Evolutionary conservation across 2,113 vertebrate species (phyloP).

Genomic region (Laticauda laticaudata): DNA sequence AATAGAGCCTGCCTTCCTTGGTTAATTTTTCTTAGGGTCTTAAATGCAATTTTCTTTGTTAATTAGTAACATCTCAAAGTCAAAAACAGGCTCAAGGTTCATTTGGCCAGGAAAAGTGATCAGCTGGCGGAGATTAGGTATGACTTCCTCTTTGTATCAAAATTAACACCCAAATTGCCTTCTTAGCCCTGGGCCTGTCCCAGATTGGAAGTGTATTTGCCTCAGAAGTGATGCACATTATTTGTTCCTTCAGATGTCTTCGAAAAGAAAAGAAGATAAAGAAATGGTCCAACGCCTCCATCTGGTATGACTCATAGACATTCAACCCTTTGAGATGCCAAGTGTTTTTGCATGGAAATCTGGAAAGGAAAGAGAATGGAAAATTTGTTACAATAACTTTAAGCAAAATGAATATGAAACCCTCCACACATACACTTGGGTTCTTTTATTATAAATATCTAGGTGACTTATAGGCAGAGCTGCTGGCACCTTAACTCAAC

Average conservation of each 20-base stretch:
- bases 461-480: neutral
- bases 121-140: constrained; percentile 48
- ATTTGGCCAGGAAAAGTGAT: constrained; percentile 54
- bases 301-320: constrained; percentile 50
- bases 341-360: constrained; percentile 36
- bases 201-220: constrained; percentile 48
- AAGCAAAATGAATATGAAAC: constrained; percentile 25
- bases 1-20: constrained; percentile 47
- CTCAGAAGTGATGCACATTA: constrained; percentile 26
- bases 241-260: constrained; percentile 48
- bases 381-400: constrained; percentile 37
- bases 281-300: constrained; percentile 35
- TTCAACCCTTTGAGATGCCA: constrained; percentile 26
- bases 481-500: neutral
- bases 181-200: constrained; percentile 36
- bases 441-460: neutral
- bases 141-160: constrained; percentile 46
- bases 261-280: constrained; percentile 45
- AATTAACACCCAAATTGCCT: constrained; percentile 48
- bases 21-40: constrained; percentile 36
- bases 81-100: constrained; percentile 48
- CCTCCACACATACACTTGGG: neutral
- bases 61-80: constrained; percentile 45
- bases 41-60: constrained; percentile 45
- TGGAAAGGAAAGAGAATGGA: constrained; percentile 9